Evolutionary conservation across 2,888 invertebrate species (phyloP), one percentile per base, ranked within the genome.

Genomic region (Andrena dorsata): DNA sequence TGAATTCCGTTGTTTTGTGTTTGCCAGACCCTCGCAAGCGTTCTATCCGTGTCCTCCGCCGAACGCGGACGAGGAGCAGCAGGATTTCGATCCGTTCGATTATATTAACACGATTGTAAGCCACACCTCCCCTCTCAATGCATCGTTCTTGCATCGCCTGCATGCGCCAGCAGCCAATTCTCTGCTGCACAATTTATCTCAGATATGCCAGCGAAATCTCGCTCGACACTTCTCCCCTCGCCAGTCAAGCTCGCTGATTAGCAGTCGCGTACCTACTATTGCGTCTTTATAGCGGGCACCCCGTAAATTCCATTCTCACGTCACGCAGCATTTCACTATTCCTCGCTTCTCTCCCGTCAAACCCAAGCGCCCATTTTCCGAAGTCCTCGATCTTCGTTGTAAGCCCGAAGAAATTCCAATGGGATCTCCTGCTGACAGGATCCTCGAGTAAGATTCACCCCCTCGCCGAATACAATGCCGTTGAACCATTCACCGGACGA

Each of bases 41-140:
- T 95, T 95, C 91, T 95, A 95, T 90, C 95, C 95, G 13, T 95
- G 95, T 89, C 95, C 95, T 65, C 94, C 95, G 30, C 94, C 94
- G 28, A 94, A 94, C 71, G 93, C 94, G 76, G 95, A 95, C 77
- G 95, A 95, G 83, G 94, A 94, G 49, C 93, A 92, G 70, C 93
- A 92, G 87, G 93, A 94, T 65, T 93, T 94, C 85, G 94, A 94
- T 88, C 94, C 94, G 76, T 92, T 94, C 90, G 94, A 94, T 89
- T 94, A 94, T 88, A 92, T 94, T 84, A 94, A 94, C 85, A 94
- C 94, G 79, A 93, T 94, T 87, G 94, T 94, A 93, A 94, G 94
- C 78, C 35, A 60, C 35, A 60, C 5, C 28, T 60, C 30, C 60
- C 60, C 35, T 78, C 28, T 20, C 20, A 26, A 56, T 32, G 20